phyloP scores from a whole-genome alignment of 1,140 invertebrate species.

The Neocloeon triangulifer region DNA sequence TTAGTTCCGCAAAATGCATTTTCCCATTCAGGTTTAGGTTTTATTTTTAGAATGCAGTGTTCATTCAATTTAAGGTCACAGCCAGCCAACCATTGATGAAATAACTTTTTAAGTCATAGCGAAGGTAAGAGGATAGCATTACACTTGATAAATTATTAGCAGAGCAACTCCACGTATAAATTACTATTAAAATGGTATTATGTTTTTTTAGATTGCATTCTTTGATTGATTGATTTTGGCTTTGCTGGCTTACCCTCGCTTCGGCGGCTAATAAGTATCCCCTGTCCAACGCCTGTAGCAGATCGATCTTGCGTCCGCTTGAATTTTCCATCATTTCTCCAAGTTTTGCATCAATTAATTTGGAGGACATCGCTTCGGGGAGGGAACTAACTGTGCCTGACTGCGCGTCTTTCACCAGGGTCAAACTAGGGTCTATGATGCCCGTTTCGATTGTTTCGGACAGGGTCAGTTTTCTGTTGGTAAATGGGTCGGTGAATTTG shows the following conservation, averaged over 20 bases:
- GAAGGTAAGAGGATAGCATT: too few species aligned
- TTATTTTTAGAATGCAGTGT: too few species aligned
- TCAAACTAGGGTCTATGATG: conserved; percentile 63
- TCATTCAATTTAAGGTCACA: too few species aligned
- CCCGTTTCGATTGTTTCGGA: conserved; percentile 49
- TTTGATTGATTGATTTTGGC: too few species aligned
- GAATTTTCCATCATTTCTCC: conserved; percentile 42
- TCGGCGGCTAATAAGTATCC: conserved; percentile 71
- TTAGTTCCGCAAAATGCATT: too few species aligned
- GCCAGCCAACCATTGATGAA: too few species aligned
- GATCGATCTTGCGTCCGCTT: conserved; percentile 44
- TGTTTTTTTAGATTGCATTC: too few species aligned
- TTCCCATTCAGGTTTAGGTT: too few species aligned
- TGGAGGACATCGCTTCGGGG: conserved; percentile 48
- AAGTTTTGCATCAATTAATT: conserved; percentile 47
- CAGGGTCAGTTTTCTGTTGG: conserved; percentile 36
- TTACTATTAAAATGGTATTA: too few species aligned
- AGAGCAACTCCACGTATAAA: too few species aligned
- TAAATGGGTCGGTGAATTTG: conserved; percentile 54
- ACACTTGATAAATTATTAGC: too few species aligned
- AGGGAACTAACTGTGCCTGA: conserved; percentile 51
- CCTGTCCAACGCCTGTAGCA: conserved; percentile 66
- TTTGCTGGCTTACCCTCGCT: conserved; percentile 67
- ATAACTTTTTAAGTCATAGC: too few species aligned
- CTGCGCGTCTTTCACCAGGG: conserved; percentile 56